Conservation (phyloP, 2,888 invertebrate genomes). For the Mesochorus sp. region DNA sequence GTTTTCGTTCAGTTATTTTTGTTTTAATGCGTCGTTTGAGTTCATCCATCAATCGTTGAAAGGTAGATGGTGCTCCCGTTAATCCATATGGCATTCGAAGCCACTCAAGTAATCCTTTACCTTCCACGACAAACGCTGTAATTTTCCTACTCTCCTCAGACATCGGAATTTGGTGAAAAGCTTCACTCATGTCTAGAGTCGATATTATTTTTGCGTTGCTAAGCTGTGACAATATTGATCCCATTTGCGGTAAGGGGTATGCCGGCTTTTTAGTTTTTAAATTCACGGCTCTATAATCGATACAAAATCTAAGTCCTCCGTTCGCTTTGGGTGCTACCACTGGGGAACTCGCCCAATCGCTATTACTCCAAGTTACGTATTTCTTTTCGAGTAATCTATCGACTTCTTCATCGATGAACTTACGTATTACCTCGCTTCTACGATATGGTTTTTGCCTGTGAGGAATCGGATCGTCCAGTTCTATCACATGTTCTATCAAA, state of each 20-base stretch:
- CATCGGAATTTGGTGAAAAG: constrained; percentile 59
- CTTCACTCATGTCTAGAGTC: constrained; percentile 25
- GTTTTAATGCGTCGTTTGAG: constrained; percentile 37
- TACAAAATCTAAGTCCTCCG: too few relatives aligned
- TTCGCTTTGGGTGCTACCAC: too few relatives aligned
- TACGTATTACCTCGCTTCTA: too few relatives aligned
- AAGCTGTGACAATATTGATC: constrained; percentile 49
- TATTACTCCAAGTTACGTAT: too few relatives aligned
- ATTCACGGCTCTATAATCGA: constrained; percentile 14
- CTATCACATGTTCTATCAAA: constrained; percentile 42
- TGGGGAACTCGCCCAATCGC: too few relatives aligned
- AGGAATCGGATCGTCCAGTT: constrained; percentile 19
- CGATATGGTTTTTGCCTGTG: constrained; percentile 40
- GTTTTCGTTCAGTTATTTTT: constrained; percentile 13
- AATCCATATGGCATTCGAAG: constrained; percentile 56
- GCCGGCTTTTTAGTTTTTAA: too few relatives aligned
- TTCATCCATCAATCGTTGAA: constrained; percentile 52
- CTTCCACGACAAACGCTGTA: constrained; percentile 49
- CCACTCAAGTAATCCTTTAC: constrained; percentile 48
- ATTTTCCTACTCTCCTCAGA: background rate
- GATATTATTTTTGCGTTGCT: constrained; percentile 8
- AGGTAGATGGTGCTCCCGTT: constrained; percentile 52
- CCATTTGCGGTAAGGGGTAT: too few relatives aligned
- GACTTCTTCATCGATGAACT: too few relatives aligned
- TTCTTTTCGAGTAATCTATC: too few relatives aligned